Base-by-base conservation (phyloP, 2,113 vertebrate genomes). In the Chlamydotis undulata region DNA sequence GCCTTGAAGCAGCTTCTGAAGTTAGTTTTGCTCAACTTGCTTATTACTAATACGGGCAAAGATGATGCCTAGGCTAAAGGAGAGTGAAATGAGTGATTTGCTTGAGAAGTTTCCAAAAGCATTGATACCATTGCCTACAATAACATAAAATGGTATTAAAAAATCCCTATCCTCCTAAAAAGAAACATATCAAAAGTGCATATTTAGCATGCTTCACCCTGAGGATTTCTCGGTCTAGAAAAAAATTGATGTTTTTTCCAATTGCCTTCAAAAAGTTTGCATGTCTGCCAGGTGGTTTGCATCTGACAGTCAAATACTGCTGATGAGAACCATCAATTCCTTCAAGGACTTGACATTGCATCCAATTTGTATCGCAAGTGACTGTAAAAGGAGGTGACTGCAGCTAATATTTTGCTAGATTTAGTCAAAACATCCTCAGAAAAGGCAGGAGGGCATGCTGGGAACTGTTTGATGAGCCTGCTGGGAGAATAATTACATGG, bases 401-500 rank as follows among this genome's bases (percentile, higher is more conserved):
- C 19, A 86, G 63, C 55, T 53, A 69, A 77, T 67, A 86, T 81
- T 87, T 88, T 55, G 55, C 80, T 90, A 90, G 82, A 88, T 74
- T 93, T 90, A 90, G 84, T 70, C 85, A 86, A 93, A 95, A 88
- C 28, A 77, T 63, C 39, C 55, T 56, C 79, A 80, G 75, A 93
- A 93, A 35, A 82, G 47, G 73, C 37, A 77, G 47, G 67, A 91
- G 41, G 12, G 63, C 78, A 87, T 68, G 61, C 57, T 83, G 93
- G 91, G 81, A 91, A 57, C 60, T 79, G 33, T 83, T 85, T 94
- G 89, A 93, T 87, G 77, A 89, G 65, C 59, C 78, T 91, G 70
- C 75, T 94, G 87, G 21, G 84, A 90, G 50, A 96, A 91, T 88
- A 95, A 94, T 90, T 88, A 67, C 45, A 53, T 16, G 63, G 92